phyloP scores from a whole-genome alignment of 1,140 invertebrate genomes.

The Campodea augens region DNA sequence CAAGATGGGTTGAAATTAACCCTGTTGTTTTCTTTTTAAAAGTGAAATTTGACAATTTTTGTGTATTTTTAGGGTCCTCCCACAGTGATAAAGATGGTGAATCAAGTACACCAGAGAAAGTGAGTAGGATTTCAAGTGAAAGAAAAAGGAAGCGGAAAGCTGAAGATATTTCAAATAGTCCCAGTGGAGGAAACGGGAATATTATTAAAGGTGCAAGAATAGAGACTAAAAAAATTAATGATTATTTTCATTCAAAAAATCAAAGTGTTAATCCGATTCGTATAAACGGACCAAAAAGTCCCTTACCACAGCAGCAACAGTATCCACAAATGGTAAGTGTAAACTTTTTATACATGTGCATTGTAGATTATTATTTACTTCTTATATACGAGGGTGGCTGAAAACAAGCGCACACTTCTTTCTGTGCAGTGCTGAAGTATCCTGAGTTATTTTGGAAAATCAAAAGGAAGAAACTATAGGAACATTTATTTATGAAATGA shows the following conservation, averaged over 20 bases:
- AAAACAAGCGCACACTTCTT: slow-evolving; percentile 1
- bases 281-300: slow-evolving; percentile 58
- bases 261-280: slow-evolving; percentile 51
- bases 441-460: not conserved
- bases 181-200: slow-evolving; percentile 25
- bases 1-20: not conserved
- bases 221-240: slow-evolving; percentile 74
- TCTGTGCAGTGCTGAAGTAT: not conserved
- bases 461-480: not conserved
- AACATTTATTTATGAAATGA: not conserved
- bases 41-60: slow-evolving; percentile 3
- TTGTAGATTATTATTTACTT: too few relatives aligned
- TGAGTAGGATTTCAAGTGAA: slow-evolving; percentile 45
- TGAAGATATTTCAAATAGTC: slow-evolving; percentile 42
- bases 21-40: not conserved
- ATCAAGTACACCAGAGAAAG: slow-evolving; percentile 43
- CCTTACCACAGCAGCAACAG: slow-evolving; percentile 56
- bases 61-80: slow-evolving; percentile 49
- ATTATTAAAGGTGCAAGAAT: slow-evolving; percentile 25
- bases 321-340: too few relatives aligned
- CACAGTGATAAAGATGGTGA: slow-evolving; percentile 86
- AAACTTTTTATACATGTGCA: too few relatives aligned
- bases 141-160: slow-evolving; percentile 61
- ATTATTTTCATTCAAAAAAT: slow-evolving; percentile 71
- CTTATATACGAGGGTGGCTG: slow-evolving; percentile 45